Conservation (phyloP, 2,888 invertebrate genomes). For the Drosophila kambysellisi region DNA sequence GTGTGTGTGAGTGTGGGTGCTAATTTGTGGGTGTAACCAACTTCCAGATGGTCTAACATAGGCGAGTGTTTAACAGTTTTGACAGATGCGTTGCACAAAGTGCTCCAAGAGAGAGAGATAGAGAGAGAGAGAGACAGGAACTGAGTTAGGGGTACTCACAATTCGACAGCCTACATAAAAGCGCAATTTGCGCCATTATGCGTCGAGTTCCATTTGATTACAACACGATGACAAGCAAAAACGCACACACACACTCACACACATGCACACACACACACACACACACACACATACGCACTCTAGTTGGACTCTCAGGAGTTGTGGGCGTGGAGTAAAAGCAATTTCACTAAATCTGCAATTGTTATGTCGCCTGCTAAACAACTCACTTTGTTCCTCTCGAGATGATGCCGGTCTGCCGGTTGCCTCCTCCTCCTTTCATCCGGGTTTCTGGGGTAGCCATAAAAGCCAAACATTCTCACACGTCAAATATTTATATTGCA, state of each 20-base stretch:
- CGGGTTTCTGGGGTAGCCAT: conserved; percentile 32
- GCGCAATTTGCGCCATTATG: conserved; percentile 77
- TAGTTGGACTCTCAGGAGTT: conserved; percentile 16
- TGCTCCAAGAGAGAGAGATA: conserved; percentile 2
- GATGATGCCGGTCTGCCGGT: background rate
- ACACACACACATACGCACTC: conserved; percentile 13
- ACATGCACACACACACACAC: conserved; percentile 27
- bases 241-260: conserved; percentile 44
- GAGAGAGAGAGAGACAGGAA: background rate
- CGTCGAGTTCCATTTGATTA: conserved; percentile 78
- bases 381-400: conserved; percentile 58
- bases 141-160: conserved; percentile 10
- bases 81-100: conserved; percentile 57
- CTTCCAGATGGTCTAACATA: conserved; percentile 47
- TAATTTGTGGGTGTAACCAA: conserved; percentile 60
- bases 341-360: conserved; percentile 79
- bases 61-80: conserved; percentile 64
- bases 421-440: too few relatives aligned
- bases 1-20: conserved; percentile 2
- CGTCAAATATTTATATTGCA: conserved; percentile 79
- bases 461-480: conserved; percentile 75
- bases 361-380: conserved; percentile 78
- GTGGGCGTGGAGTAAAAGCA: conserved; percentile 64
- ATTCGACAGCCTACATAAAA: conserved; percentile 77
- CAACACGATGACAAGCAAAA: conserved; percentile 66